A percentile compares a stretch with the other conserved stretches of the same genome.
Evolutionary conservation across 2,797 vertebrate species (phyloP).

Genomic region (Sylvia borin): DNA sequence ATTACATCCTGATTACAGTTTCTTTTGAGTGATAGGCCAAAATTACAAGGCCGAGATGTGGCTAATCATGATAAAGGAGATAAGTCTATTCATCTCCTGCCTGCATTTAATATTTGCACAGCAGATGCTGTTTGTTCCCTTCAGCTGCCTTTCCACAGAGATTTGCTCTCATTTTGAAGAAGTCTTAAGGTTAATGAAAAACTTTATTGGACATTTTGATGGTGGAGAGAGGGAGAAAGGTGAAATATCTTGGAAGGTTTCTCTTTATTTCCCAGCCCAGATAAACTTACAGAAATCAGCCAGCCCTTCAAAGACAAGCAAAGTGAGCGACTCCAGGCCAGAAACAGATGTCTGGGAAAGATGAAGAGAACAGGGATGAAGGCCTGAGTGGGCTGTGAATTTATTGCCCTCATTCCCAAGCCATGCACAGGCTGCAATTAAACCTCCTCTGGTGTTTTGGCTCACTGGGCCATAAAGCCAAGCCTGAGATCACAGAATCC

Average conservation of each 20-base stretch:
- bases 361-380: neutral
- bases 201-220: neutral
- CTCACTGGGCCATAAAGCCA: neutral
- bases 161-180: neutral
- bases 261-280: neutral
- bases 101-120: neutral
- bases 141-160: neutral
- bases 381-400: neutral
- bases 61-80: slow-evolving; percentile 54
- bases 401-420: neutral
- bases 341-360: neutral
- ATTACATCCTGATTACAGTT: slow-evolving; percentile 58
- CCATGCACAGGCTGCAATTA: neutral
- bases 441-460: neutral
- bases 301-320: neutral
- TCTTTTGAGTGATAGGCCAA: slow-evolving; percentile 45
- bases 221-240: neutral
- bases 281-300: neutral
- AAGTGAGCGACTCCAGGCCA: neutral
- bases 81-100: slow-evolving; percentile 50
- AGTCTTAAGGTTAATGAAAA: slow-evolving; percentile 37
- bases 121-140: slow-evolving; percentile 51
- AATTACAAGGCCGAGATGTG: slow-evolving; percentile 49
- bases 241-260: neutral
- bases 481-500: neutral